A percentile compares a stretch with the other conserved stretches of the same genome.
phyloP scores from a whole-genome alignment of 2,113 vertebrate species.

The Setophaga kirtlandii region DNA sequence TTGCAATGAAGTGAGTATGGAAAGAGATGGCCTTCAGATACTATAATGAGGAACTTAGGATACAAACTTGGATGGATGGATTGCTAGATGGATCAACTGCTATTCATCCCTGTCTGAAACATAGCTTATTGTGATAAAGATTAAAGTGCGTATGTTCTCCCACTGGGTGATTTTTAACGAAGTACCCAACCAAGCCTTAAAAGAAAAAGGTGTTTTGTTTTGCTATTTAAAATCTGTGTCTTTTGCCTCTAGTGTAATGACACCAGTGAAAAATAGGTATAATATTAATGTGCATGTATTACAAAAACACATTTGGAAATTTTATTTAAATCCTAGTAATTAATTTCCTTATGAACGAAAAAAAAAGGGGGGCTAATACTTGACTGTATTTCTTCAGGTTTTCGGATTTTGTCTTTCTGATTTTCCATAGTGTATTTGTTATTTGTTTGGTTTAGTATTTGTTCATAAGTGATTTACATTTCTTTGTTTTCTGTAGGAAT shows the following conservation, averaged over 20 bases:
- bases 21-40: neutral
- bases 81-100: neutral
- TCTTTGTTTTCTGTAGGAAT: neutral
- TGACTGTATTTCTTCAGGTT: neutral
- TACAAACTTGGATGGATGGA: neutral
- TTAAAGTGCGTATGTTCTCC: neutral
- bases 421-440: neutral
- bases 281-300: neutral
- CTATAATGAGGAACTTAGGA: neutral
- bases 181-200: neutral
- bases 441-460: neutral
- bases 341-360: neutral
- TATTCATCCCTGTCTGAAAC: neutral
- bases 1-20: neutral
- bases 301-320: neutral
- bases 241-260: neutral
- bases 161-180: slow-evolving; percentile 3
- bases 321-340: neutral
- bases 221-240: neutral
- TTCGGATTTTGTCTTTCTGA: neutral
- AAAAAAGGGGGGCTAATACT: neutral
- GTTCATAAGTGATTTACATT: neutral
- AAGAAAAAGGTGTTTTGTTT: neutral
- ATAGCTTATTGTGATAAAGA: neutral
- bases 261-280: neutral